Percentiles rank a stretch among this genome's conserved stretches.
phyloP scores from a whole-genome alignment of 2,113 vertebrate genomes.

The Machaerirhynchus nigripectus region DNA sequence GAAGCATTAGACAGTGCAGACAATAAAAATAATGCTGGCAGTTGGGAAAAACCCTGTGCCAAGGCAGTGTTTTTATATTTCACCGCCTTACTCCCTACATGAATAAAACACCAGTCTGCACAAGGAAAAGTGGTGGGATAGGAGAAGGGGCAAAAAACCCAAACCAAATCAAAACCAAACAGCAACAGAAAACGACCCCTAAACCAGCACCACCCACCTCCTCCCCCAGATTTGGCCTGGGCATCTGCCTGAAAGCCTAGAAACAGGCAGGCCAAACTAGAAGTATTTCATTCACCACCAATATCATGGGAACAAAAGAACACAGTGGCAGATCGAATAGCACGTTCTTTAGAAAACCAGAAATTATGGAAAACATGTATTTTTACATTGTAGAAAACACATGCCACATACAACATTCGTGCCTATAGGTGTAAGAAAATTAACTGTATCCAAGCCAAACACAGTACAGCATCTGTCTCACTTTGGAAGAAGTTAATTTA shows the following conservation, averaged over 20 bases:
- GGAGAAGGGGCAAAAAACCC: accelerated
- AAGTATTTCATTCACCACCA: not conserved
- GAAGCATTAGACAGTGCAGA: not conserved
- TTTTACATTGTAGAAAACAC: not conserved
- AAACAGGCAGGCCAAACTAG: not conserved
- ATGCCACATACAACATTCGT: not conserved
- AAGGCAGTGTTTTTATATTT: not conserved
- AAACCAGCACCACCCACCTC: not conserved
- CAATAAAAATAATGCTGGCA: not conserved
- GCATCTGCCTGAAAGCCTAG: not conserved
- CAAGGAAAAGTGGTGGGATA: not conserved
- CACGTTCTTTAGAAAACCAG: not conserved
- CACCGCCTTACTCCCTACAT: accelerated
- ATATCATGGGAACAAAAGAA: not conserved
- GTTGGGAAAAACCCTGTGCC: not conserved
- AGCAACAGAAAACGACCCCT: not conserved
- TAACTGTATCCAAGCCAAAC: not conserved
- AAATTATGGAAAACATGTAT: not conserved
- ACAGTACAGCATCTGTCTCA: accelerated
- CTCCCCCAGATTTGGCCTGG: not conserved
- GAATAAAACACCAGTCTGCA: not conserved
- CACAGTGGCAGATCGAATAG: not conserved
- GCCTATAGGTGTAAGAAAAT: not conserved
- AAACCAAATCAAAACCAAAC: not conserved
- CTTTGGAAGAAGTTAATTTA: not conserved